Evolutionary conservation across 2,888 invertebrate species (phyloP).

Genomic region (Dione juno): DNA sequence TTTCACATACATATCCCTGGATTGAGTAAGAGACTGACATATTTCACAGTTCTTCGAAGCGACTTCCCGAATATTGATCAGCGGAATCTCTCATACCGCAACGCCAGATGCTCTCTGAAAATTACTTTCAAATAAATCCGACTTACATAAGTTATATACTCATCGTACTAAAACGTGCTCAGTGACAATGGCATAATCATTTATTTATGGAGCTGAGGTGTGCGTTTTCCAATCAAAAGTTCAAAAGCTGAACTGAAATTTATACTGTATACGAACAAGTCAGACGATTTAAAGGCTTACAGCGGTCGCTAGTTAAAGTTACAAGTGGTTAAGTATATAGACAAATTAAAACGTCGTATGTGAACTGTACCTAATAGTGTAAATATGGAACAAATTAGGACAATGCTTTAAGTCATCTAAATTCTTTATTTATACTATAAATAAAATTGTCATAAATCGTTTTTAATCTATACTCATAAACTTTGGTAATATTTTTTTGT

Average conservation of each 20-base stretch:
- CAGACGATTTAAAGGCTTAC: background rate
- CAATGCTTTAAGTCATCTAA: too few species aligned
- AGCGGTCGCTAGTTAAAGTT: conserved; percentile 6
- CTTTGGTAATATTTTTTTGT: too few species aligned
- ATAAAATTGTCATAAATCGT: too few species aligned
- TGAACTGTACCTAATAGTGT: background rate
- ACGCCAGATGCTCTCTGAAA: conserved; percentile 79
- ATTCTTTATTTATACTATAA: too few species aligned
- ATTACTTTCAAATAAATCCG: conserved; percentile 82
- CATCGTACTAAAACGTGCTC: conserved; percentile 51
- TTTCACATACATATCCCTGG: conserved; percentile 66
- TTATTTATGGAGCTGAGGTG: conserved; percentile 52
- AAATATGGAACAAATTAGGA: background rate
- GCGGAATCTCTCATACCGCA: conserved; percentile 78
- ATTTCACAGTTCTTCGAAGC: conserved; percentile 76
- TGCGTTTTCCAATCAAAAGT: conserved; percentile 36
- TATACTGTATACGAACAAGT: conserved; percentile 14
- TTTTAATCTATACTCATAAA: too few species aligned
- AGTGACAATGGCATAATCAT: conserved; percentile 59
- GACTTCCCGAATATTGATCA: conserved; percentile 81
- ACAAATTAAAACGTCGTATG: background rate
- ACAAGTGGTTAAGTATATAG: background rate
- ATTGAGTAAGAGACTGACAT: conserved; percentile 79
- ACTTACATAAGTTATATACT: conserved; percentile 59
- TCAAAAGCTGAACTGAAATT: conserved; percentile 9